Percentiles rank a stretch among this genome's conserved stretches.
Conservation (phyloP, 2,888 invertebrate genomes). For the Nebria brevicollis region DNA sequence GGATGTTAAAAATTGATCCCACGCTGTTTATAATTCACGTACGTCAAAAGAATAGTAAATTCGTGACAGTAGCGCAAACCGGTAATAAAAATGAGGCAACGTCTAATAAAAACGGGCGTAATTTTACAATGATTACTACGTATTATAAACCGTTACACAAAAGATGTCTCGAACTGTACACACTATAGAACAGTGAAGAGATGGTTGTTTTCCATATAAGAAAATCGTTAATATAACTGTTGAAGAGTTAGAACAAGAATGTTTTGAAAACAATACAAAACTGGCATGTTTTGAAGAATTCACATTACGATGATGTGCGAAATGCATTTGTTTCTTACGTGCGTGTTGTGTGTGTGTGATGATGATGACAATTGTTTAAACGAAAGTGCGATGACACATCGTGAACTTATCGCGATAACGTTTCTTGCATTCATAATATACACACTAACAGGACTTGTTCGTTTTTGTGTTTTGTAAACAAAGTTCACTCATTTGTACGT, state of each 20-base stretch:
- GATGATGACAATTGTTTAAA: not conserved
- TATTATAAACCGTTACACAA: slow-evolving; percentile 31
- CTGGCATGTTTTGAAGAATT: not conserved
- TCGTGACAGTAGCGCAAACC: slow-evolving; percentile 11
- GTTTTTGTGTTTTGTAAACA: not conserved
- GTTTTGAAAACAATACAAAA: slow-evolving; percentile 3
- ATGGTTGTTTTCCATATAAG: not conserved
- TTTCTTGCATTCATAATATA: not conserved
- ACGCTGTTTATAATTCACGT: slow-evolving; percentile 9
- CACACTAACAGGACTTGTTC: not conserved
- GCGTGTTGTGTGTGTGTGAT: not conserved
- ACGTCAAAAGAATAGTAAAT: slow-evolving; percentile 7
- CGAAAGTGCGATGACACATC: not conserved
- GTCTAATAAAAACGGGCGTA: slow-evolving; percentile 16
- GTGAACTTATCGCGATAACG: not conserved
- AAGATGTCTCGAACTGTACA: slow-evolving; percentile 6
- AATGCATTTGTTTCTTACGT: not conserved
- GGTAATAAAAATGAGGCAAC: slow-evolving; percentile 24
- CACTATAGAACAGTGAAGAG: not conserved
- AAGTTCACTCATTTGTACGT: not conserved
- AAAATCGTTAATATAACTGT: not conserved
- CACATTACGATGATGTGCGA: not conserved
- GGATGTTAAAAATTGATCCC: slow-evolving; percentile 12
- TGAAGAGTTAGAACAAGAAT: not conserved
- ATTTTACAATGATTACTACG: slow-evolving; percentile 24